These are phyloP conservation scores for Rhodeus uyekii DNA, from an alignment of 2,797 vertebrate species.

Conservation along the genomic window DNA sequence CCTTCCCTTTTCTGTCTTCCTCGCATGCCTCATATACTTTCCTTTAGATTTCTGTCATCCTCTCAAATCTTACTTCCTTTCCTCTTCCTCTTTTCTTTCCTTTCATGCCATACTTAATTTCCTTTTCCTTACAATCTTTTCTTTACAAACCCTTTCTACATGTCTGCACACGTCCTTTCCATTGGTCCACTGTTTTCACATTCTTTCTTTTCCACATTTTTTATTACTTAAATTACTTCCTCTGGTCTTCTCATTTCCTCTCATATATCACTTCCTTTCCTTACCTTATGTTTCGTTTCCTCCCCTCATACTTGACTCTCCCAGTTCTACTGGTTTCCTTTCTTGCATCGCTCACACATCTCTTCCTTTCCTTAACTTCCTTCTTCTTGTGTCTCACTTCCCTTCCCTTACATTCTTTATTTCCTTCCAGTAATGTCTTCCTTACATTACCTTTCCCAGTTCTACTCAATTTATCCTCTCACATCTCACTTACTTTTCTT, in stretches of 20 bases:
- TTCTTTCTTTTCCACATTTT: neutral
- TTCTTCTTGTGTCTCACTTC: neutral
- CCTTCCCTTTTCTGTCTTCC: neutral
- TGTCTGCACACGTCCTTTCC: neutral
- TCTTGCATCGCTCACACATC: too few species aligned
- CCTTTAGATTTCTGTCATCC: neutral
- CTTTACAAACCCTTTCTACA: neutral
- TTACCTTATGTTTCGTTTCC: neutral
- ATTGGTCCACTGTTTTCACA: conserved; percentile 14
- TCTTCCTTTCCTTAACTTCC: neutral
- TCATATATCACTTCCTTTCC: neutral
- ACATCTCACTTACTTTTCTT: too few species aligned
- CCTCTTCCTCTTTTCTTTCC: neutral
- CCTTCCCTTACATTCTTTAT: neutral
- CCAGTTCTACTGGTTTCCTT: too few species aligned
- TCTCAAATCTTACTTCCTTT: neutral
- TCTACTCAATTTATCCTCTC: neutral
- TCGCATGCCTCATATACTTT: neutral
- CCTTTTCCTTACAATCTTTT: neutral
- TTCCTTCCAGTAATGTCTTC: too few species aligned
- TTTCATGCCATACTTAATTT: neutral
- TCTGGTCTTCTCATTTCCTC: neutral
- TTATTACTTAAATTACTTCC: neutral
- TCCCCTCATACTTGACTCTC: neutral
- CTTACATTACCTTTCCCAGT: neutral